Evolutionary conservation across 2,113 vertebrate genomes (phyloP).

Genomic region (Silurus asotus): DNA sequence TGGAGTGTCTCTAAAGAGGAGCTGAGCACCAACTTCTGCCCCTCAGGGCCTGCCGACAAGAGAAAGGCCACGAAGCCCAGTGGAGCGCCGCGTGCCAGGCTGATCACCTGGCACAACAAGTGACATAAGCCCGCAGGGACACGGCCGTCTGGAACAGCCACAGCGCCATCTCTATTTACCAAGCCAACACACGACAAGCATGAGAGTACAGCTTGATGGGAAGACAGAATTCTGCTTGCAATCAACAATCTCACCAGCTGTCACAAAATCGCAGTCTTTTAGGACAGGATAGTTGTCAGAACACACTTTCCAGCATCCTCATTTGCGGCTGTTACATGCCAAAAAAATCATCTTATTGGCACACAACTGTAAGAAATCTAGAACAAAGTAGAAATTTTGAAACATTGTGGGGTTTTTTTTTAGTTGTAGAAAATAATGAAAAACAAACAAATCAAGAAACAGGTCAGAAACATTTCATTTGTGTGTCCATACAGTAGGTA

Average conservation of each 20-base stretch:
- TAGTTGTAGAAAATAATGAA: background rate
- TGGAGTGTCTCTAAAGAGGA: constrained; percentile 48
- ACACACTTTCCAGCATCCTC: background rate
- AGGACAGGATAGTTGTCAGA: constrained; percentile 9
- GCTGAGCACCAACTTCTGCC: constrained; percentile 41
- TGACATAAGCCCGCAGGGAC: constrained; percentile 34
- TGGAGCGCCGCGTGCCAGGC: background rate
- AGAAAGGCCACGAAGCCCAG: constrained; percentile 32
- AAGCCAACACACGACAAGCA: constrained; percentile 8
- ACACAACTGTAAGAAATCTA: too few species aligned
- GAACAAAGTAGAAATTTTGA: background rate
- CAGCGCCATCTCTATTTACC: constrained; percentile 43
- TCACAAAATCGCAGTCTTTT: constrained; percentile 1
- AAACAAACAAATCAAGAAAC: background rate
- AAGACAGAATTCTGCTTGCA: constrained; percentile 12
- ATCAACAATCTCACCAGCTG: constrained; percentile 30
- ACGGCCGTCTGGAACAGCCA: background rate
- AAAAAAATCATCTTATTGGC: background rate
- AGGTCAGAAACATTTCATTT: background rate
- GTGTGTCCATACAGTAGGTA: background rate
- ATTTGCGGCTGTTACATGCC: constrained; percentile 1
- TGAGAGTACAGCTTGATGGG: constrained; percentile 8
- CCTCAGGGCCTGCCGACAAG: constrained; percentile 21
- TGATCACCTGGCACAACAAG: constrained; percentile 45
- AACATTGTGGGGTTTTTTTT: too few species aligned